Evolutionary conservation across 2,113 vertebrate genomes (phyloP).

Genomic region (Mobula birostris): DNA sequence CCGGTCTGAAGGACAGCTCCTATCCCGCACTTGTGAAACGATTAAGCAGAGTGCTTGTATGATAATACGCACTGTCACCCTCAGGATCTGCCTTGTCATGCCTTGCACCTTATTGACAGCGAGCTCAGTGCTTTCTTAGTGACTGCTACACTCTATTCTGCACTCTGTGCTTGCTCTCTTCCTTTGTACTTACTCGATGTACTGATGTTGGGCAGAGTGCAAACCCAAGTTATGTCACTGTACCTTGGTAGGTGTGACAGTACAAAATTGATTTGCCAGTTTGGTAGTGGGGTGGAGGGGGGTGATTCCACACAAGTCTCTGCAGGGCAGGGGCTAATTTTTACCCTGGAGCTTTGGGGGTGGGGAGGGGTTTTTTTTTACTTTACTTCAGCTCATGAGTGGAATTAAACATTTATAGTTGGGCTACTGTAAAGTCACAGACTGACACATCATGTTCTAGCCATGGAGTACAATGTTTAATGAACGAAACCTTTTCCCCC

Average conservation of each 20-base stretch:
- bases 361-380: not conserved
- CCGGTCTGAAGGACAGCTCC: too few species aligned
- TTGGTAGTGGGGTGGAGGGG: not conserved
- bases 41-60: too few species aligned
- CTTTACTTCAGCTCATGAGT: not conserved
- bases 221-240: not conserved
- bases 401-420: not conserved
- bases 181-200: too few species aligned
- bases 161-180: too few species aligned
- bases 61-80: too few species aligned
- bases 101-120: too few species aligned
- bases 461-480: not conserved
- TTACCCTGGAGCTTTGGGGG: not conserved
- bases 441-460: not conserved
- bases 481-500: not conserved
- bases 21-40: too few species aligned
- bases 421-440: not conserved
- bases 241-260: not conserved
- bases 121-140: too few species aligned
- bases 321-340: not conserved
- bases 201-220: not conserved
- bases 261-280: not conserved
- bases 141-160: too few species aligned
- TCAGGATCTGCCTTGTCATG: too few species aligned
- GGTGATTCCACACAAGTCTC: not conserved